Evolutionary conservation across 2,797 vertebrate genomes (phyloP).

Genomic region (Cottoperca gobio): DNA sequence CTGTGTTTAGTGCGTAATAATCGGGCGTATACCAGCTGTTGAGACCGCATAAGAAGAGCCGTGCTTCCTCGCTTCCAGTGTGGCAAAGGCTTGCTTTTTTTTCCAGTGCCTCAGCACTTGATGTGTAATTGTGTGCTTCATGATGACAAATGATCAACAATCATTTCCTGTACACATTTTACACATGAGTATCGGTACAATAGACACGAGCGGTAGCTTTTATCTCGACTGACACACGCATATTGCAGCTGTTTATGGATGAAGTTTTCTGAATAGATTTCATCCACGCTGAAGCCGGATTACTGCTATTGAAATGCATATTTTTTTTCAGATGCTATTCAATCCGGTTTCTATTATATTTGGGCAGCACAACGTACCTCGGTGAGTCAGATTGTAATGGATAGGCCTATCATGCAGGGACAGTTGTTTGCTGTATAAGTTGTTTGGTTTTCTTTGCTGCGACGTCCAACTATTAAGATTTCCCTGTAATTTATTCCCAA

Average conservation of each 20-base stretch:
- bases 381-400: conserved; percentile 8
- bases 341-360: conserved; percentile 19
- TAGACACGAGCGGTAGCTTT: neutral
- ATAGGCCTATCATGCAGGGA: conserved; percentile 24
- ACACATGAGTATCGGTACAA: neutral
- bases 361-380: conserved; percentile 5
- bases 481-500: conserved; percentile 45
- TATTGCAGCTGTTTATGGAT: conserved; percentile 53
- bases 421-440: conserved; percentile 32
- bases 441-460: conserved; percentile 25
- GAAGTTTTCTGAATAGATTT: conserved; percentile 64
- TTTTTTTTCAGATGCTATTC: neutral
- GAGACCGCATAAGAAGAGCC: conserved; percentile 47
- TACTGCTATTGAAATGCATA: conserved; percentile 7
- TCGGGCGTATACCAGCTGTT: conserved; percentile 74
- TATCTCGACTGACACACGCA: neutral
- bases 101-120: conserved; percentile 24
- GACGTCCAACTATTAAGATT: conserved; percentile 28
- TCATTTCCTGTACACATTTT: neutral
- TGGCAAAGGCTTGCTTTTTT: neutral
- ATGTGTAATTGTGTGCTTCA: conserved; percentile 24
- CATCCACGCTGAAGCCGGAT: conserved; percentile 33
- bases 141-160: conserved; percentile 7
- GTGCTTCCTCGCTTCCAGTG: conserved; percentile 22
- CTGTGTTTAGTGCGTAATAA: conserved; percentile 19